Evolutionary conservation across 30 jellyfish, hydroid and myxozoan species (phyloP).

Genomic region (Phacellophora camtschatica): DNA sequence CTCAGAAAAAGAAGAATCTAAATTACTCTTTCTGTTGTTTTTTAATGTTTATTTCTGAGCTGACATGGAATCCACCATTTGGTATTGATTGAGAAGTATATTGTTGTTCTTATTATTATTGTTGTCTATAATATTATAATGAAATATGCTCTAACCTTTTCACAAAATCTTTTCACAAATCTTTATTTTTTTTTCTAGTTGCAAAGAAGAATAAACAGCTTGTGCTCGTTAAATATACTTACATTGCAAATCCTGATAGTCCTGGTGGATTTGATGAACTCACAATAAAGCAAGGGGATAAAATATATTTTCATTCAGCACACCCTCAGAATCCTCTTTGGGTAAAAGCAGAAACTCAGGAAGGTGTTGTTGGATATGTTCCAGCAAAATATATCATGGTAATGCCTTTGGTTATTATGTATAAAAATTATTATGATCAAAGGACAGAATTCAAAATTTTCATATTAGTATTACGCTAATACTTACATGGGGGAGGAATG

Average conservation of each 20-base stretch:
- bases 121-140: too few species aligned
- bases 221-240: conserved; percentile 73
- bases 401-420: neutral
- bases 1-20: too few species aligned
- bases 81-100: too few species aligned
- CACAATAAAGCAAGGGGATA: conserved; percentile 77
- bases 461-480: too few species aligned
- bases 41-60: too few species aligned
- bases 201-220: neutral
- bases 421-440: neutral
- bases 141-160: too few species aligned
- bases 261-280: conserved; percentile 98
- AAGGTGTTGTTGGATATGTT: conserved; percentile 82
- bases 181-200: neutral
- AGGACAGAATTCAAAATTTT: too few species aligned
- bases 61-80: too few species aligned
- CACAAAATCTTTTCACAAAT: too few species aligned
- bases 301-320: conserved; percentile 32
- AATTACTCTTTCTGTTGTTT: too few species aligned
- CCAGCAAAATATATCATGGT: conserved; percentile 84
- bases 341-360: conserved; percentile 75
- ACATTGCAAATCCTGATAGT: conserved; percentile 77
- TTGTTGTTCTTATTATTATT: too few species aligned
- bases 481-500: too few species aligned
- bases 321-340: conserved; percentile 78